These are phyloP conservation scores for Rattus rattus DNA, from an alignment of 2,113 vertebrate species.

Conservation along the genomic window DNA sequence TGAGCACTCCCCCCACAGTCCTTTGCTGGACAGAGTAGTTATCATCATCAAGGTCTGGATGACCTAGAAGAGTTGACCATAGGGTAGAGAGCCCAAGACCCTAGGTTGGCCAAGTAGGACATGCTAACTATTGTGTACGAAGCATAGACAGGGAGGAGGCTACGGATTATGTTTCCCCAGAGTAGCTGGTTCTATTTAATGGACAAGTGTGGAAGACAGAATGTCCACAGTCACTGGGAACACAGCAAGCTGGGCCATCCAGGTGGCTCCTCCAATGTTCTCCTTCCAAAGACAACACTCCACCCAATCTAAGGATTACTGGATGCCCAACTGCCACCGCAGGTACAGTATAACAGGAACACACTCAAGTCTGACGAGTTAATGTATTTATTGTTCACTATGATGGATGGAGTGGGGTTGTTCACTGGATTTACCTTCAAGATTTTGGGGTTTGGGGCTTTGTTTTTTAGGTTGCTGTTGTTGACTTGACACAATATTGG, in stretches of 20 bases:
- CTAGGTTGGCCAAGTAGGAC: neutral
- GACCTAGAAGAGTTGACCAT: neutral
- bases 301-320: neutral
- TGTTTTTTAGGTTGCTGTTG: neutral
- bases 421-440: no score
- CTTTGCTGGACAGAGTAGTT: neutral
- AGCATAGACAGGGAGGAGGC: neutral
- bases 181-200: constrained; percentile 30
- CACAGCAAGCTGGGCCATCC: neutral
- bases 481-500: neutral
- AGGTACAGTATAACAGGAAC: neutral
- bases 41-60: neutral
- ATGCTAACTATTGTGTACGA: neutral
- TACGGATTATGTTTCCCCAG: constrained; percentile 39
- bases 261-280: neutral
- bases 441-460: no score
- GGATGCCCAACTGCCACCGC: neutral
- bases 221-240: neutral
- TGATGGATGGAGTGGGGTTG: no score
- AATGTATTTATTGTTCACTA: neutral
- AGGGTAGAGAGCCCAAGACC: neutral
- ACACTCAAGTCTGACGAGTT: neutral
- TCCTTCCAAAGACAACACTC: neutral
- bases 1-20: neutral
- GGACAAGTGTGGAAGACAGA: constrained; percentile 56